Base-by-base conservation (phyloP, 1,140 invertebrate genomes). In the Pogonus chalceus region DNA sequence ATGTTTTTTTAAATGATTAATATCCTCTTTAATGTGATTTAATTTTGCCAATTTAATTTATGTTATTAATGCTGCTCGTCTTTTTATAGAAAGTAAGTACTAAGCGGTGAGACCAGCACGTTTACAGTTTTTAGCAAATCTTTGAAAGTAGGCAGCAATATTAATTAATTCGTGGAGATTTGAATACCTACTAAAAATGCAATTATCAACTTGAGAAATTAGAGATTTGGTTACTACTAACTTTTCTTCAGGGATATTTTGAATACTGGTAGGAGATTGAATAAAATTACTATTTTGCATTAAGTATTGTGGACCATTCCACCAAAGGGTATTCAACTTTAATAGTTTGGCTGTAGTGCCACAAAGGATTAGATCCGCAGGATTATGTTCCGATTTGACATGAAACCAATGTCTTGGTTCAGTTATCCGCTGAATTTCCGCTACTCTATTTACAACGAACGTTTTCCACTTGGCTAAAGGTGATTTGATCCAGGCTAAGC, bases 321-420 rank as follows among this genome's bases (percentile, higher is more conserved):
- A 66, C 69, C 69, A 71, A 20, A 70, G 51, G 7, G 26, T 7
- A 53, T 53, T 58, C 20, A 46, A 16, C 2, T 35, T 35, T 3
- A 71, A 49, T 18, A 57, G 35, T 16, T 50, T 46, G 31, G 69
- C 57, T 1, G 20, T 48, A 12, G 63, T 16, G 20, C 71, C 70
- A 3, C 70, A 51, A 3, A 69, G 69, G 46, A 68, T 54, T 14
- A 67, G 52, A 59, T 72, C 70, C 1, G 69, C 66, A 0, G 70
- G 69, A 51, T 73, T 72, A 2, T 58, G 37, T 4, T 56, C 48
- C 0, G 63, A 60, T 12, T 49, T 23, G 0, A 70, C 62, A 53
- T 71, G 62, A 35, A 53, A 51, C 63, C 68, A 70, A 20, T 46
- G 46, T 31, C 49, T 48, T 9, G 23, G 51, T 12, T 1, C 16